Conservation (phyloP, 2,888 invertebrate species). For the Chrysolina haemoptera region DNA sequence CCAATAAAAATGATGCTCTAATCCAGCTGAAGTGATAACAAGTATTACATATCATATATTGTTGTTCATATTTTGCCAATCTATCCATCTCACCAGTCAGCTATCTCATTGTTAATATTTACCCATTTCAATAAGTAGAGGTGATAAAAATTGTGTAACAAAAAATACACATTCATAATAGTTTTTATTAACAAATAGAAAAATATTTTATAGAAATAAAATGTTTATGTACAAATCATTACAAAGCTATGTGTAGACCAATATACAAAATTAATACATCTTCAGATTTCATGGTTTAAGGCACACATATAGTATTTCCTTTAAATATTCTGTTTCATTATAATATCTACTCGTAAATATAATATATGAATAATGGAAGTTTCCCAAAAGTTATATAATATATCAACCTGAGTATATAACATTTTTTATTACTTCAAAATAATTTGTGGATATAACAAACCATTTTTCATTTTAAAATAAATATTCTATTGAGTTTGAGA, state of each 20-base stretch:
- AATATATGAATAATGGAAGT: background rate
- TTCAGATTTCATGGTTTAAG: conserved; percentile 50
- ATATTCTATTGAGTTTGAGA: background rate
- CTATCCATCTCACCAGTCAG: background rate
- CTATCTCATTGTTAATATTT: conserved; percentile 4
- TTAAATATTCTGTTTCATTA: conserved; percentile 34
- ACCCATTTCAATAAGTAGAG: background rate
- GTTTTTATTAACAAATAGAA: conserved; percentile 59
- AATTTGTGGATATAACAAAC: background rate
- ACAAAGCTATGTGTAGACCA: conserved; percentile 44
- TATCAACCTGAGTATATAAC: conserved; percentile 18
- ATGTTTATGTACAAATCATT: conserved; percentile 48
- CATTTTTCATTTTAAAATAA: conserved; percentile 9
- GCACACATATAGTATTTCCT: conserved; percentile 45
- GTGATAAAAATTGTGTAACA: conserved; percentile 5
- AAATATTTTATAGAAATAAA: conserved; percentile 58
- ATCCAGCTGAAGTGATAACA: background rate
- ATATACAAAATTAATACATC: conserved; percentile 50
- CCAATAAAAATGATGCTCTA: too few species aligned
- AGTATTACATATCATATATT: background rate
- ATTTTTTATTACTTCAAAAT: conserved; percentile 9
- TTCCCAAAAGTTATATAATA: conserved; percentile 16
- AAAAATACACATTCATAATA: conserved; percentile 46
- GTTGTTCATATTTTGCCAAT: background rate
- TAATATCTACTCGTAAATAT: background rate